These are phyloP conservation scores for Nemoura dubitans DNA, from an alignment of 2,888 invertebrate species.

Conservation along the genomic window DNA sequence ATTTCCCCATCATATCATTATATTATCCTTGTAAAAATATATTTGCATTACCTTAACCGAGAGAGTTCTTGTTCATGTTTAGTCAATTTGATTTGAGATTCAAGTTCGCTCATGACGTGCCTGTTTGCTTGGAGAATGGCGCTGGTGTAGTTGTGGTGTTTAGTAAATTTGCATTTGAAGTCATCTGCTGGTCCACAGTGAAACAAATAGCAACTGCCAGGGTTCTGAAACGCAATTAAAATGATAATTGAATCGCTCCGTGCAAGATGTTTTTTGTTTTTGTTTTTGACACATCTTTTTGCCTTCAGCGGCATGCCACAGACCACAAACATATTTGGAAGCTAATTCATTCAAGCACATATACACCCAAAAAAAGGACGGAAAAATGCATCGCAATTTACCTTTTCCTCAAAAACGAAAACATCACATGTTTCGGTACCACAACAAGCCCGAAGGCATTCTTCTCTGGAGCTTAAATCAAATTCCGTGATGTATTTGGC, in stretches of 20 bases:
- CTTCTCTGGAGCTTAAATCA: constrained; percentile 80
- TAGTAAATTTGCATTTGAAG: constrained; percentile 92
- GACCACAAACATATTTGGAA: neutral
- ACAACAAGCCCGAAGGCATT: constrained; percentile 88
- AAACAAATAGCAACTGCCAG: constrained; percentile 90
- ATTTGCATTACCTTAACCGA: constrained; percentile 67
- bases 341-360: neutral
- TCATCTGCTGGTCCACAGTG: constrained; percentile 90
- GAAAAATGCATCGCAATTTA: constrained; percentile 56
- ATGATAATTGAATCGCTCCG: neutral
- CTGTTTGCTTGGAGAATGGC: constrained; percentile 79
- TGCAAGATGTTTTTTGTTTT: neutral
- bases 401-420: constrained; percentile 92
- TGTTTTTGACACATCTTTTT: neutral
- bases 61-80: constrained; percentile 78
- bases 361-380: neutral
- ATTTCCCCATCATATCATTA: neutral
- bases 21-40: neutral
- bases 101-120: constrained; percentile 67
- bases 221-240: constrained; percentile 65
- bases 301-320: neutral
- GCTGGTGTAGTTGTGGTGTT: constrained; percentile 87
- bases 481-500: constrained; percentile 88
- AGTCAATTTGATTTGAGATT: constrained; percentile 75
- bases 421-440: constrained; percentile 88